Conservation (phyloP, 2,113 vertebrate species). For the Collichthys lucidus region DNA sequence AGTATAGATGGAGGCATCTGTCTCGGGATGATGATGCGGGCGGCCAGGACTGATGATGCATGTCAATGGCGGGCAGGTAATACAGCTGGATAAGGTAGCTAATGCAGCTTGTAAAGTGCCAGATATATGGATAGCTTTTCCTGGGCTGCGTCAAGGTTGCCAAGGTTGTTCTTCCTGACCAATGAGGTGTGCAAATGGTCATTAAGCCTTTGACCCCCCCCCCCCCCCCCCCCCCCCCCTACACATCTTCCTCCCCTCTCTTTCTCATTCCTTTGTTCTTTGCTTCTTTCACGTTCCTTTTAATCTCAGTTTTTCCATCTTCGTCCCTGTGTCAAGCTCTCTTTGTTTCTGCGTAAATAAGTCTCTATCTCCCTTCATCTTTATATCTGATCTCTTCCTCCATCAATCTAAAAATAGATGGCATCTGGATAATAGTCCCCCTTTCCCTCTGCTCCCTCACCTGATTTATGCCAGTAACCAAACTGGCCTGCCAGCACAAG, state of each 20-base stretch:
- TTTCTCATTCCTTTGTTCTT: constrained; percentile 27
- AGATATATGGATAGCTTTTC: constrained; percentile 62
- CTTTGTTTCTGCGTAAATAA: constrained; percentile 17
- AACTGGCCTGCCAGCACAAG: constrained; percentile 42
- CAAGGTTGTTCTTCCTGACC: constrained; percentile 58
- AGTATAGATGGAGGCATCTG: not conserved
- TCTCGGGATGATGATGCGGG: constrained; percentile 45
- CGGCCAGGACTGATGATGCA: constrained; percentile 26
- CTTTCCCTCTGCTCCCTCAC: constrained; percentile 9
- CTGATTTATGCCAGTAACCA: constrained; percentile 70
- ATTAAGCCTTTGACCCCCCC: constrained; percentile 47
- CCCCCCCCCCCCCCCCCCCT: not conserved
- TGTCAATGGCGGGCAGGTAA: constrained; percentile 19
- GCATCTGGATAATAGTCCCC: constrained; percentile 64
- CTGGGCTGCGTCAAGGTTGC: constrained; percentile 52
- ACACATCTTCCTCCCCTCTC: constrained; percentile 19
- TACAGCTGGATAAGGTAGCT: constrained; percentile 51
- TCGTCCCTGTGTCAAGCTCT: constrained; percentile 15
- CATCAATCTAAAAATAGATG: constrained; percentile 69
- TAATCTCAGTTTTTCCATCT: constrained; percentile 3
- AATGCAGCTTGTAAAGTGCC: constrained; percentile 64
- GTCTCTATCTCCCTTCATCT: not conserved
- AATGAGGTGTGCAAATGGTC: constrained; percentile 69
- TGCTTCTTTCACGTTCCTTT: constrained; percentile 17
- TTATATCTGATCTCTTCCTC: constrained; percentile 18